phyloP scores from a whole-genome alignment of 2,797 vertebrate genomes.

The Sparus aurata region DNA sequence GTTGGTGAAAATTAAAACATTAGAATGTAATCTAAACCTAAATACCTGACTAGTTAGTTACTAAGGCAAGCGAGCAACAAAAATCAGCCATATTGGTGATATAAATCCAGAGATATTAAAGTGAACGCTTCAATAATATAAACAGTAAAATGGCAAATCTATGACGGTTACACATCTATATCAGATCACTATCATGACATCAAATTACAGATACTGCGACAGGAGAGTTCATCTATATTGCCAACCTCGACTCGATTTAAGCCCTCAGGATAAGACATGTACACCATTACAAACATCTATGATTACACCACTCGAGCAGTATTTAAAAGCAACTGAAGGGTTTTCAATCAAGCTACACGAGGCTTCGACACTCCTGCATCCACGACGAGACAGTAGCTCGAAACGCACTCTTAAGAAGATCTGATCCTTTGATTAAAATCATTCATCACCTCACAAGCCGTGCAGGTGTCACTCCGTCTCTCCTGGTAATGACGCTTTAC shows the following conservation, averaged over 20 bases:
- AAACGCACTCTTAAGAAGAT: slow-evolving; percentile 39
- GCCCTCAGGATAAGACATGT: background rate
- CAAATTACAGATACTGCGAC: background rate
- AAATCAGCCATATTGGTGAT: background rate
- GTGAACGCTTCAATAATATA: background rate
- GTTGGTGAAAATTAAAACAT: background rate
- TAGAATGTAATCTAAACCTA: too few relatives aligned
- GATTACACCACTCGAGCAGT: background rate
- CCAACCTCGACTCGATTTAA: background rate
- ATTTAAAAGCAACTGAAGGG: slow-evolving; percentile 14
- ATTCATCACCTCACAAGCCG: slow-evolving; percentile 25
- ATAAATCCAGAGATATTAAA: slow-evolving; percentile 7
- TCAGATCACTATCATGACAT: background rate
- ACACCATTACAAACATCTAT: slow-evolving; percentile 12
- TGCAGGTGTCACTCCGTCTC: slow-evolving; percentile 30
- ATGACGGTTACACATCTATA: background rate
- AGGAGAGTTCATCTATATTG: background rate
- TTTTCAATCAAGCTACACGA: slow-evolving; percentile 22
- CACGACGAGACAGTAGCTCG: slow-evolving; percentile 7
- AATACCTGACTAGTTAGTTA: background rate
- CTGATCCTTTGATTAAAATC: slow-evolving; percentile 46
- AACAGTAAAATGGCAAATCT: background rate
- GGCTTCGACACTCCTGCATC: slow-evolving; percentile 1
- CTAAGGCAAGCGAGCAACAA: background rate
- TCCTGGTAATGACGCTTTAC: slow-evolving; percentile 32